Base-by-base conservation (phyloP, 1,140 invertebrate genomes). In the Dolichoris vasculosae region DNA sequence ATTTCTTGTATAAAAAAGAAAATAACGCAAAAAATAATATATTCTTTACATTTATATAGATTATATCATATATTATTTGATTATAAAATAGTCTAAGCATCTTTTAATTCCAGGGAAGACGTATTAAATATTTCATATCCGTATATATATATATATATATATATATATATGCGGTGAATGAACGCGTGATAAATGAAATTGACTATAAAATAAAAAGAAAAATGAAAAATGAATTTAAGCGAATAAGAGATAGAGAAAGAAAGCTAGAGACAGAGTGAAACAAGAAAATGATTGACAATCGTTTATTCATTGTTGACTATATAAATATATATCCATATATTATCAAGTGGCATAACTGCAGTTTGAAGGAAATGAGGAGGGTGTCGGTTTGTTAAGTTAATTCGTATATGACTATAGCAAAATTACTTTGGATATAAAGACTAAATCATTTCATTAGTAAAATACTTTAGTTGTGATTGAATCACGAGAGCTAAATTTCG, bases 371-470 rank as follows among this genome's bases (percentile, higher is more conserved):
- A 71, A 71, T 15, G 35, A 71, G 40, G 35, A 71, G 40, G 69
- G 69, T 71, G 69, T 71, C 38, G 69, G 17, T 71, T 71, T 71
- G 69, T 71, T 71, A 40, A 17, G 17, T 71, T 26, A 71, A 38
- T 76, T 76, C 30, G 48, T 23, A 38, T 51, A 0, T 77, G 75
- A 13, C 15, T 55, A 59, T 9, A 32, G 30, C 15, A 8, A n/a
- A 77, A 32, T 11, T 77, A 20, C 17, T 55, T 77, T 32, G 48
- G 11, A 7, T 77, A 32, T 26, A n/a, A 7, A 46, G 17, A n/a
- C 48, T 35, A 9, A 9, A 77, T 59, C 15, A 32, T 0, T 77
- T 77, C 48, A 30, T 77, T 55, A 55, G 30, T 15, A 30, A 77
- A 77, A 30, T 17, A 35, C 48, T 26, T 75, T 20, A 40, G 11